These are phyloP conservation scores for Xylota segnis DNA, from an alignment of 2,888 invertebrate species.

Conservation along the genomic window DNA sequence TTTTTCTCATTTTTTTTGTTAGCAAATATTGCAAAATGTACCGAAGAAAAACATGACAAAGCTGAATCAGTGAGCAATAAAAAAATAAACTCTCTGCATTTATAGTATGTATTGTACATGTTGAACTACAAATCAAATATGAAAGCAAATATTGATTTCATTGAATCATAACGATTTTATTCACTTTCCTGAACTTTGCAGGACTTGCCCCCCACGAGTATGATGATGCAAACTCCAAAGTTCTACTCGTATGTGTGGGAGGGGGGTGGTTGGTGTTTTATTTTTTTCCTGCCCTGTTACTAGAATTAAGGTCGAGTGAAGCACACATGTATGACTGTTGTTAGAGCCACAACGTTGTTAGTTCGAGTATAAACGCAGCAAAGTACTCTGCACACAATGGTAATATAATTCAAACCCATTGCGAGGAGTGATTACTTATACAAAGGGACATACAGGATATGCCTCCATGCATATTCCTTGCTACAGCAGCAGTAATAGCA, in stretches of 20 bases:
- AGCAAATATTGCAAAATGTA: no score
- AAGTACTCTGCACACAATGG: constrained; percentile 73
- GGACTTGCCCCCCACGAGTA: neutral
- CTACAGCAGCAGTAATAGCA: constrained; percentile 22
- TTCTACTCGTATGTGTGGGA: constrained; percentile 33
- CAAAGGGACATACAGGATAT: constrained; percentile 68
- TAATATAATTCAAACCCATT: constrained; percentile 75
- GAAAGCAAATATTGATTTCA: constrained; percentile 51
- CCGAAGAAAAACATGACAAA: neutral
- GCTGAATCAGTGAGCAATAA: neutral
- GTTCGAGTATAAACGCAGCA: constrained; percentile 68
- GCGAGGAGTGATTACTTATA: constrained; percentile 71
- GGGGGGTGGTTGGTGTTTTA: no score
- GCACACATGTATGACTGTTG: constrained; percentile 68
- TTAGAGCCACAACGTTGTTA: constrained; percentile 67
- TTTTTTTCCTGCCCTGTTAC: constrained; percentile 35
- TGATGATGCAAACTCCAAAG: constrained; percentile 38
- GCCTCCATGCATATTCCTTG: constrained; percentile 66
- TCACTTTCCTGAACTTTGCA: constrained; percentile 21
- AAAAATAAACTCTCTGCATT: neutral
- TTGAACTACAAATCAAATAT: constrained; percentile 27
- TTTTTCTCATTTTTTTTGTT: no score
- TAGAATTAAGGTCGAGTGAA: constrained; percentile 73
- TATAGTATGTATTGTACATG: neutral
- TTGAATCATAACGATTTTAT: constrained; percentile 48